Evolutionary conservation across 2,797 vertebrate species (phyloP), one percentile per base, ranked within the genome.

Genomic region (Brachymystax lenok): DNA sequence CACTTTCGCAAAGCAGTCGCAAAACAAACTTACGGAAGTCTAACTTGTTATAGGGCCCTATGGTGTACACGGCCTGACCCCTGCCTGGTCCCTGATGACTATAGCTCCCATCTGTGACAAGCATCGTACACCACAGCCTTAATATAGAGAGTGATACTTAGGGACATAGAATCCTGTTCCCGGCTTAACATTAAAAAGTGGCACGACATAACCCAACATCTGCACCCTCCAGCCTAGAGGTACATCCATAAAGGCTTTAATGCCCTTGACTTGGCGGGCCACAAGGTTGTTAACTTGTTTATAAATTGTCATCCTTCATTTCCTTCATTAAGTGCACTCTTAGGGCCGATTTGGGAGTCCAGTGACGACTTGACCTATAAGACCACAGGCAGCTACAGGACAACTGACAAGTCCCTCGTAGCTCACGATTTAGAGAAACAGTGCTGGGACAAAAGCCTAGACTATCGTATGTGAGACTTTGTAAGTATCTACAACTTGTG

Each of bases 241-340:
- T 30, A 73, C 63, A 69, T 85, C 82, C 77, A 84, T 83, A 85
- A 90, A 89, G 74, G 77, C 81, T 79, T 82, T 82, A 85, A 86
- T 80, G 78, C 79, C 84, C 69, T 80, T 61, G 30, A 40, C 77
- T 69, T 71, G 75, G 75, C 51, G 33, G 35, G 70, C 74, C 56
- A 73, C 63, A 59, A 63, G 35, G 74, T 71, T 73, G 76, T 85
- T 87, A 84, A 84, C 75, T 75, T 85, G 81, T 87, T 88, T 84
- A 81, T 83, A 83, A 84, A 86, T 74, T 46, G 67, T 74, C 73
- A 59, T 78, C 80, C 81, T 79, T 78, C 64, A 63, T 82, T 76
- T 77, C 61, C 79, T 81, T 50, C 73, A 7, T 77, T 79, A 74
- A 86, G 78, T 21, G 77, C 66, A 2, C 81, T 80, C 73, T 1